A percentile compares a stretch with the other conserved stretches of the same genome.
These are phyloP conservation scores for Caenorhabditis sp. DNA, from an alignment of 2,888 invertebrate species.

Conservation along the genomic window DNA sequence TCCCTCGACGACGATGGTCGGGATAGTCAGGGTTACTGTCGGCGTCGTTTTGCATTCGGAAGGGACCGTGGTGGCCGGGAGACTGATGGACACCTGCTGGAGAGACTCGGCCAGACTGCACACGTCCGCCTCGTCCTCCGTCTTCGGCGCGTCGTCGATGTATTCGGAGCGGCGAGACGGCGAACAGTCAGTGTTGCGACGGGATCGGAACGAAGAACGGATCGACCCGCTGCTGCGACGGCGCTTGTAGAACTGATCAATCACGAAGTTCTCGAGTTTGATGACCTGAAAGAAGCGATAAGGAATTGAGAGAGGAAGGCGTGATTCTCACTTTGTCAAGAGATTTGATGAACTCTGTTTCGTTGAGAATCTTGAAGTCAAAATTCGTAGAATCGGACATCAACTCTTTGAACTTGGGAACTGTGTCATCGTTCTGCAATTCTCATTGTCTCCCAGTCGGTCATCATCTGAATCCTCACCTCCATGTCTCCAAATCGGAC, in stretches of 20 bases:
- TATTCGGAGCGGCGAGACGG: conserved; percentile 60
- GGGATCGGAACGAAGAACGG: conserved; percentile 66
- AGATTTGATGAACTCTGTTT: conserved; percentile 68
- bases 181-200: conserved; percentile 61
- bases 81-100: conserved; percentile 39
- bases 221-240: conserved; percentile 66
- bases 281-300: conserved; percentile 66
- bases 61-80: conserved; percentile 22
- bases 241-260: conserved; percentile 69
- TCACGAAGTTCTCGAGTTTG: conserved; percentile 68
- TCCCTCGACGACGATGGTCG: conserved; percentile 61
- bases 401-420: conserved; percentile 59
- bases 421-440: conserved; percentile 60
- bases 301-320: neutral
- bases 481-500: conserved; percentile 64
- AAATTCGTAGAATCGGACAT: conserved; percentile 66
- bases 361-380: conserved; percentile 68
- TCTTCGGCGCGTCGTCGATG: conserved; percentile 26
- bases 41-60: neutral
- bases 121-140: conserved; percentile 37
- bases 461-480: conserved; percentile 10
- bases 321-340: conserved; percentile 64
- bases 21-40: conserved; percentile 38
- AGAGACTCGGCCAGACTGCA: conserved; percentile 50
- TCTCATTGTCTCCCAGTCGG: neutral